A percentile compares a stretch with the other conserved stretches of the same genome.
Evolutionary conservation across 2,888 invertebrate genomes (phyloP).

Genomic region (Furcula furcula): DNA sequence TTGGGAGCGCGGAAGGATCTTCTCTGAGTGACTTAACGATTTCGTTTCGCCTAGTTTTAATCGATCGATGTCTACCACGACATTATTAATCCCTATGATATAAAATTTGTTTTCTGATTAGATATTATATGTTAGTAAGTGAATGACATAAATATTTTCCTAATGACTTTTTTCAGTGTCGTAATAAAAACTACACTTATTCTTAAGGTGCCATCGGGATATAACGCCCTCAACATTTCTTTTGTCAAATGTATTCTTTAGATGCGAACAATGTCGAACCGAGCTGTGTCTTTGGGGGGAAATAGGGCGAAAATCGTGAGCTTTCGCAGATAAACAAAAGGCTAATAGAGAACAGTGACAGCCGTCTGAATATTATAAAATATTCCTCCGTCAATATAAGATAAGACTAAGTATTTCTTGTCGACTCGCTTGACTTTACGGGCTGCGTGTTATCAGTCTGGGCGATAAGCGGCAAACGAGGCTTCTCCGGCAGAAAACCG

Average conservation of each 20-base stretch:
- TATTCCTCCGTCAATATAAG: constrained; percentile 54
- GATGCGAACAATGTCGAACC: not conserved
- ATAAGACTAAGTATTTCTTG: constrained; percentile 57
- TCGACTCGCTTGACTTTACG: constrained; percentile 56
- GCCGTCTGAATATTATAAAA: constrained; percentile 41
- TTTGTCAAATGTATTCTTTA: constrained; percentile 1
- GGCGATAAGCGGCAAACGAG: constrained; percentile 63
- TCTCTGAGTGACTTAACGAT: too few species aligned
- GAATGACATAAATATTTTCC: too few species aligned
- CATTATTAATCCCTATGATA: too few species aligned
- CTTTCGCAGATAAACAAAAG: constrained; percentile 37
- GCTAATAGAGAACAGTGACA: constrained; percentile 35
- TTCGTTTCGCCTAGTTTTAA: too few species aligned
- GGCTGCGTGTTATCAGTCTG: constrained; percentile 51
- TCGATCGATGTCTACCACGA: too few species aligned
- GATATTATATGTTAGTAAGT: too few species aligned
- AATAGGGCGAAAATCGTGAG: constrained; percentile 23
- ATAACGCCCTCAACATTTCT: constrained; percentile 7
- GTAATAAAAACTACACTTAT: too few species aligned
- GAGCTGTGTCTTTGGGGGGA: constrained; percentile 12
- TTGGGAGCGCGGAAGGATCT: too few species aligned
- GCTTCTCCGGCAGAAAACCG: constrained; percentile 52
- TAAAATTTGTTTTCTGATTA: too few species aligned
- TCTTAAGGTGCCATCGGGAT: too few species aligned
- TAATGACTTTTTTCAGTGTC: too few species aligned